Percentiles rank a stretch among this genome's conserved stretches.
phyloP scores from a whole-genome alignment of 2,888 invertebrate genomes.

The Tetragonisca angustula region DNA sequence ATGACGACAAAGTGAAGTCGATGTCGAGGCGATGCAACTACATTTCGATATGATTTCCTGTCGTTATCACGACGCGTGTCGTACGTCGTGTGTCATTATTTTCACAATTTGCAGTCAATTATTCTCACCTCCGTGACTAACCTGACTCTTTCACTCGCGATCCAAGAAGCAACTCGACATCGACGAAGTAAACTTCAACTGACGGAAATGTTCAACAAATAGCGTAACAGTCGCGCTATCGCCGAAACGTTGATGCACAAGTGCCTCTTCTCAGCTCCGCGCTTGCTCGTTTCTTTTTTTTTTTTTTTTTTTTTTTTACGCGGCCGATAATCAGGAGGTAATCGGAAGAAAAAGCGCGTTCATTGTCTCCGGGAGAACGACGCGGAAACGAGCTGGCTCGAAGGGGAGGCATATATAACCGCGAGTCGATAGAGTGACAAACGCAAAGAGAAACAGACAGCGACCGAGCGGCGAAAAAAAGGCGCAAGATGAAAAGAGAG shows the following conservation, averaged over 20 bases:
- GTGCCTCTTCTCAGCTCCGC: too few relatives aligned
- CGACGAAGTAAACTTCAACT: too few relatives aligned
- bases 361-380: slow-evolving; percentile 1
- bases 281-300: too few relatives aligned
- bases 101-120: too few relatives aligned
- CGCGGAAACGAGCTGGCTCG: slow-evolving; percentile 13
- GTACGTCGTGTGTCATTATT: too few relatives aligned
- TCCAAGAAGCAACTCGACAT: too few relatives aligned
- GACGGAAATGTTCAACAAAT: background rate
- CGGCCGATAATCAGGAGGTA: background rate
- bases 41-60: too few relatives aligned
- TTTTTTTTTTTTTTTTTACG: background rate
- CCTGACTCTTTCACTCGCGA: too few relatives aligned
- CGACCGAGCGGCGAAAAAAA: slow-evolving; percentile 2
- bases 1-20: too few relatives aligned
- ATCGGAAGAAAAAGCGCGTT: background rate
- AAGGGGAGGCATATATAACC: background rate
- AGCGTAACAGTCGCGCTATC: background rate
- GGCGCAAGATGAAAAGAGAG: slow-evolving; percentile 23
- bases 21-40: too few relatives aligned
- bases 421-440: slow-evolving; percentile 28
- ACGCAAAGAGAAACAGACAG: slow-evolving; percentile 23
- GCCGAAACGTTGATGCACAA: background rate
- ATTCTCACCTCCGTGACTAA: too few relatives aligned
- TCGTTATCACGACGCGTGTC: too few relatives aligned